Base-by-base conservation (phyloP, 2,113 vertebrate species). In the Alexandromys fortis region DNA sequence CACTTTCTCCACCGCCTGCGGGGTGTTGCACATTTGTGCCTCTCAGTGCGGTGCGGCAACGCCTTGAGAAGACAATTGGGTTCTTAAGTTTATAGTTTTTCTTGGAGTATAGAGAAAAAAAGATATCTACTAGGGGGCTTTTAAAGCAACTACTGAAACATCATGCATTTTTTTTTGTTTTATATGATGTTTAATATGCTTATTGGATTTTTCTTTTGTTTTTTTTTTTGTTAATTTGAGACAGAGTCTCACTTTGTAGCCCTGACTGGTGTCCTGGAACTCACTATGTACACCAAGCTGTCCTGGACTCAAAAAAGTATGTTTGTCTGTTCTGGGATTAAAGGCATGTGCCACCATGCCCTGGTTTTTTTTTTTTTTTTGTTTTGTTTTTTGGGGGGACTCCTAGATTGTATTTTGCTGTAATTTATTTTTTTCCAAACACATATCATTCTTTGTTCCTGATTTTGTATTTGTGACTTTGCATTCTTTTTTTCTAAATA, bases 401-500 rank as follows among this genome's bases (percentile, higher is more conserved):
- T 81, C 63, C 73, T 76, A 28, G 58, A 55, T 83, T 94, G 19
- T 85, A 58, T 77, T 90, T 85, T 85, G 19, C 76, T 86, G 72
- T 58, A 55, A 92, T 67, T 86, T 90, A 16, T 94, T 95, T 96
- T 30, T 92, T 90, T 76, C 75, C 26, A 91, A 86, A 90, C 52
- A 67, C 45, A 78, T 13, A 22, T 61, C 92, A 45, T 24, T 33
- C 85, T 96, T 91, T 85, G 63, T 52, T 88, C 3, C 30, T 75
- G 91, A 35, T 79, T 87, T 95, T 93, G 24, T 58, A 81, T 91
- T 89, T 97, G 6, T 93, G 82, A 19, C 35, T 95, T 81, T 81
- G 6, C 17, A 30, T 52, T 78, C 10, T 55, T 70, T 47, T 86
- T 86, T 83, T 78, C 49, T 96, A 86, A 94, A 73, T 42, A 63